Conservation (phyloP, 2,888 invertebrate species). For the Pteria penguin region DNA sequence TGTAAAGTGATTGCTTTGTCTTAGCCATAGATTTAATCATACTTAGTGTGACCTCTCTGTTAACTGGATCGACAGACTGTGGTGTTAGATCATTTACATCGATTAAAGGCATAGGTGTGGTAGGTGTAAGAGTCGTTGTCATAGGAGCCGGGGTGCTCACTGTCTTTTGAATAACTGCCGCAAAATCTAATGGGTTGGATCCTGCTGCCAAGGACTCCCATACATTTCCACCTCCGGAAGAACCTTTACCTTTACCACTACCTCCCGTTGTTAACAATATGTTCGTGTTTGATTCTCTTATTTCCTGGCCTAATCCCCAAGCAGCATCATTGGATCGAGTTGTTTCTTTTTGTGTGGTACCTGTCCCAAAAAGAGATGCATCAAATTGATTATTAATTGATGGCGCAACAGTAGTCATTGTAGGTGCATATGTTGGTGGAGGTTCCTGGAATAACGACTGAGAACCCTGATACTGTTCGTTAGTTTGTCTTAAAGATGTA, state of each 20-base stretch:
- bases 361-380: neutral
- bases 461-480: neutral
- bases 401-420: neutral
- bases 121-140: conserved; percentile 13
- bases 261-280: neutral
- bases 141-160: conserved; percentile 7
- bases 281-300: neutral
- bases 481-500: neutral
- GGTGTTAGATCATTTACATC: conserved; percentile 31
- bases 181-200: conserved; percentile 1
- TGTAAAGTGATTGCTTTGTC: conserved; percentile 25
- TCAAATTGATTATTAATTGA: neutral
- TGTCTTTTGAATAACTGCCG: neutral
- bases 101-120: conserved; percentile 15
- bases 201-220: neutral
- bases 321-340: conserved; percentile 11
- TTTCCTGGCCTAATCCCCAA: conserved; percentile 3
- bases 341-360: neutral
- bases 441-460: neutral
- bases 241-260: neutral
- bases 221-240: neutral
- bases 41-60: conserved; percentile 27
- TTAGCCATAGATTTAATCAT: conserved; percentile 33
- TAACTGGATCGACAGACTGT: conserved; percentile 21
- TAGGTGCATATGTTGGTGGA: neutral